Percentiles rank a stretch among this genome's conserved stretches.
Conservation (phyloP, 2,888 invertebrate species). For the Dicranocentrus wangi region DNA sequence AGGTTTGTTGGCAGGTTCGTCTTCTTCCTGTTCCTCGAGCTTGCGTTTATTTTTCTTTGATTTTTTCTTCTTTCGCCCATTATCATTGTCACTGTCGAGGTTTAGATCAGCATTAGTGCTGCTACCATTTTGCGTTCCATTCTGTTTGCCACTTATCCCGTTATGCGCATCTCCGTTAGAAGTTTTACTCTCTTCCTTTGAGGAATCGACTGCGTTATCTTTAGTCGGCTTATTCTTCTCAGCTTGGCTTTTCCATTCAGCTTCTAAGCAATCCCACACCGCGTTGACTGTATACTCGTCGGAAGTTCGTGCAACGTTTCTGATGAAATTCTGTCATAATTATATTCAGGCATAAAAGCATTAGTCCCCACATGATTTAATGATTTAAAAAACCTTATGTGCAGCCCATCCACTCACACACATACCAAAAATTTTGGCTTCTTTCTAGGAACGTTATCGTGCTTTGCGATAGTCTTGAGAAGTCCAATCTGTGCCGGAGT, state of each 20-base stretch:
- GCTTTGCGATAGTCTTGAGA: conserved; percentile 81
- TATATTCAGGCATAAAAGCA: neutral
- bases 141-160: conserved; percentile 73
- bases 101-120: conserved; percentile 31
- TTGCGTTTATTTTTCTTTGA: conserved; percentile 60
- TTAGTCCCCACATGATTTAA: neutral
- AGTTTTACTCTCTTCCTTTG: conserved; percentile 54
- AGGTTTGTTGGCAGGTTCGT: conserved; percentile 5
- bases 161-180: conserved; percentile 71
- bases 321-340: neutral
- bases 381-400: neutral
- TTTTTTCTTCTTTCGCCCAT: conserved; percentile 57
- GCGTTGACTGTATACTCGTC: conserved; percentile 79
- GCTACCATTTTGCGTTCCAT: conserved; percentile 58
- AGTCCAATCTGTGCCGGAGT: conserved; percentile 79
- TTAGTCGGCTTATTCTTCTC: conserved; percentile 57
- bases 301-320: conserved; percentile 73
- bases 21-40: conserved; percentile 11
- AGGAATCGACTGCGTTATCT: conserved; percentile 29
- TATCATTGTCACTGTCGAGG: conserved; percentile 50
- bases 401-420: neutral
- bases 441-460: conserved; percentile 89
- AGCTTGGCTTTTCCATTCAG: conserved; percentile 59
- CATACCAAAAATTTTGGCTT: conserved; percentile 82
- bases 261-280: conserved; percentile 80